Evolutionary conservation across 1,140 invertebrate genomes (phyloP), one percentile per base, ranked within the genome.

Genomic region (Lanistes nyassanus): DNA sequence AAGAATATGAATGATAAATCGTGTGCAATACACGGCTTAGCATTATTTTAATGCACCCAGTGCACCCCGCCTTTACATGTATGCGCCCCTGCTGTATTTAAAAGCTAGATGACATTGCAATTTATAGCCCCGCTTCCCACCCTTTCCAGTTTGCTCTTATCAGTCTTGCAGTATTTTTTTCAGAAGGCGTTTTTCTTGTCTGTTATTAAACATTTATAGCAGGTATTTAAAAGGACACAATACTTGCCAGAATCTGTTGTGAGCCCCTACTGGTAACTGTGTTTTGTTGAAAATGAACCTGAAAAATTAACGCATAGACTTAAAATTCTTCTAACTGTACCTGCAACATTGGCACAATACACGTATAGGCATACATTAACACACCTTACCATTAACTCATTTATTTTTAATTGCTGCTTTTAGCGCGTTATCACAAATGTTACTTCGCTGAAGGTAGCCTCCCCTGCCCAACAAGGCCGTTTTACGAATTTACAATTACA

Each of bases 151-250:
- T 42, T 42, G 39, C 13, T 42, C 5, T 77, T 51, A n/a, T 75
- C 42, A 23, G 67, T 7, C 3, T 34, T 51, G 1, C 69, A 53
- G 67, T 75, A 66, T 42, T 80, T 39, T 29, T 78, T 80, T 62
- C 73, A 55, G 73, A 76, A 81, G 23, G 70, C 69, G 16, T 80
- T 80, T 21, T 74, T 74, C 70, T 81, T 81, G 68, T 76, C 39
- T 47, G 76, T 75, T 31, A 76, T 78, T 51, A 81, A 81, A 3
- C 73, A 42, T 11, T 73, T 81, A 55, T 81, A 76, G 36, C 19
- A 4, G 16, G 76, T 62, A 78, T 80, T 81, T 21, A 47, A 13
- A 42, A 6, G 39, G 39, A 42, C 39, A 42, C 31, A 29, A 7
- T 9, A 7, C 58, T 21, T 34, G 23, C 69, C 64, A 9, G 77